Evolutionary conservation across 2,113 vertebrate species (phyloP).

Genomic region (Poeciliopsis turrubarensis): DNA sequence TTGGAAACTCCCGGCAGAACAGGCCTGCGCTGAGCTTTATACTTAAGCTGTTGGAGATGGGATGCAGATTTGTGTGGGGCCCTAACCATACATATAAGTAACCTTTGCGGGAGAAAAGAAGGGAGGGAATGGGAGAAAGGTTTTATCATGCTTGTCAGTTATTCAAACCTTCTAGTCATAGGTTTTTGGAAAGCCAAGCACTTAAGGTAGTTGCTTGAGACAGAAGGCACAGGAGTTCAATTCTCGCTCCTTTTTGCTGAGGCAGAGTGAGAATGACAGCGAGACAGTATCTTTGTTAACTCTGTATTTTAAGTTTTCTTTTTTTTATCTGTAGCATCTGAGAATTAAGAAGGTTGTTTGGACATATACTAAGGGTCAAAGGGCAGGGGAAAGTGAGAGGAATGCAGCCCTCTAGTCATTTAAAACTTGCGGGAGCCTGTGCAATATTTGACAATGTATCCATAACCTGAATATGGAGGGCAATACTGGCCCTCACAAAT

Average conservation of each 20-base stretch:
- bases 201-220: constrained; percentile 41
- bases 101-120: constrained; percentile 36
- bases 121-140: constrained; percentile 39
- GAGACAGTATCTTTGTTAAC: constrained; percentile 18
- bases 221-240: constrained; percentile 43
- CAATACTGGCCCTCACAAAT: constrained; percentile 9
- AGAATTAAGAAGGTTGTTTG: constrained; percentile 73
- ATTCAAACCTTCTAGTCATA: constrained; percentile 62
- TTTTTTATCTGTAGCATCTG: constrained; percentile 32
- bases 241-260: constrained; percentile 56
- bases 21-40: constrained; percentile 44
- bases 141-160: constrained; percentile 68
- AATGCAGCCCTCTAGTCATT: constrained; percentile 60
- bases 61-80: constrained; percentile 49
- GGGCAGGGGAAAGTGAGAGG: constrained; percentile 61
- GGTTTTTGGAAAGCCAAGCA: constrained; percentile 62
- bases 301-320: not conserved
- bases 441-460: constrained; percentile 23
- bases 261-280: constrained; percentile 32
- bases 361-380: constrained; percentile 69
- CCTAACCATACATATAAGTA: constrained; percentile 35
- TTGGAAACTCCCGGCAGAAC: constrained; percentile 24
- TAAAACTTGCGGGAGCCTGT: constrained; percentile 17
- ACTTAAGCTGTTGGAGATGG: constrained; percentile 26
- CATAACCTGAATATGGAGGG: constrained; percentile 26